Conservation (phyloP, 2,113 vertebrate genomes). For the Thryonomys swinderianus region DNA sequence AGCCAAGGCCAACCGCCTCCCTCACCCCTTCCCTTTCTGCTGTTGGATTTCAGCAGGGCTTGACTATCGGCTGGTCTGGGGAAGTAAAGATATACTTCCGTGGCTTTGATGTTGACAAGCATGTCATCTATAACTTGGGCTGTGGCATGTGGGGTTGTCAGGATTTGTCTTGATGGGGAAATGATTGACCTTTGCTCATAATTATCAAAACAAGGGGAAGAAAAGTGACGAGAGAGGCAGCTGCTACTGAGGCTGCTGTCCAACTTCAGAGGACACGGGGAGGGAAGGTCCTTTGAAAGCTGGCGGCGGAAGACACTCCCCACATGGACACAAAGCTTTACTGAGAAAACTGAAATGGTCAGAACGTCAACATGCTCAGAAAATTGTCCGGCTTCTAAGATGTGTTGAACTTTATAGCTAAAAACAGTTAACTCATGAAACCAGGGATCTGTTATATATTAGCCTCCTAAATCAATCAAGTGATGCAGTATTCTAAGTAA, state of each 20-base stretch:
- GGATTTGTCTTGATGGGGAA: constrained; percentile 83
- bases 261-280: constrained; percentile 49
- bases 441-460: background rate
- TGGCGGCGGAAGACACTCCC: background rate
- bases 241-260: constrained; percentile 71
- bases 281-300: constrained; percentile 24
- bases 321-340: background rate
- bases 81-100: constrained; percentile 60
- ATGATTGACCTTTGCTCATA: constrained; percentile 85
- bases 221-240: constrained; percentile 74
- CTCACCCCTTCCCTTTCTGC: background rate
- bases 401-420: background rate
- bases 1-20: background rate
- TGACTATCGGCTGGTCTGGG: constrained; percentile 52
- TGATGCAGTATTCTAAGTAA: background rate
- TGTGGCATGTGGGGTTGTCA: constrained; percentile 85
- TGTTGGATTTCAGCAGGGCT: background rate
- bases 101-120: constrained; percentile 75
- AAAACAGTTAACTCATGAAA: background rate
- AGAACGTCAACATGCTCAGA: background rate
- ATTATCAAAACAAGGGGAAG: constrained; percentile 86
- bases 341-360: accelerated
- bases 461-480: constrained; percentile 16
- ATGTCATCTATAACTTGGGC: constrained; percentile 80
- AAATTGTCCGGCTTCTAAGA: background rate